These are phyloP conservation scores for Haemorhous mexicanus DNA, from an alignment of 2,113 vertebrate species.

Conservation along the genomic window DNA sequence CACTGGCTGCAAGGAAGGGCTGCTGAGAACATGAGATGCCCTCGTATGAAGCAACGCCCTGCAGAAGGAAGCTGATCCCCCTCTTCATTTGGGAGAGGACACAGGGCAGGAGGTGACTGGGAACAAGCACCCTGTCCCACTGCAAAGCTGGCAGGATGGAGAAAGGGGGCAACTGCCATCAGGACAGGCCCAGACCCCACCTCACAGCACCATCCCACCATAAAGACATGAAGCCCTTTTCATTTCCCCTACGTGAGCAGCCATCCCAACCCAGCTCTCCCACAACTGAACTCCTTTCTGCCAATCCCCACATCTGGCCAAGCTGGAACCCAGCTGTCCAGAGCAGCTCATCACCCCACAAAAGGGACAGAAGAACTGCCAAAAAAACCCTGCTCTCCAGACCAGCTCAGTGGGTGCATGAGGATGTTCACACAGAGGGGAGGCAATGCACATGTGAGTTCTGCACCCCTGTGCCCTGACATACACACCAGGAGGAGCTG, in stretches of 20 bases:
- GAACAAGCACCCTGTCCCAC: neutral
- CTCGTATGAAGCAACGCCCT: neutral
- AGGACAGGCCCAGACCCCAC: neutral
- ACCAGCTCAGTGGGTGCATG: neutral
- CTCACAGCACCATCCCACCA: neutral
- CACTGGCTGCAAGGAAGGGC: neutral
- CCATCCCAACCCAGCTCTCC: neutral
- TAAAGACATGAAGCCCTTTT: neutral
- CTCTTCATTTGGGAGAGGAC: neutral
- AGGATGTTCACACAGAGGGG: neutral
- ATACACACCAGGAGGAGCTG: neutral
- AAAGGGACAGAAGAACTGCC: neutral
- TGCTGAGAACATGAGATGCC: neutral
- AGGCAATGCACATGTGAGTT: neutral
- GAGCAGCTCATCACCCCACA: neutral
- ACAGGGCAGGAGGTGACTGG: fast-evolving
- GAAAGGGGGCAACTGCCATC: neutral
- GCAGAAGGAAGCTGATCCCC: neutral
- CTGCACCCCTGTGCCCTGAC: neutral
- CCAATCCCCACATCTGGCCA: neutral
- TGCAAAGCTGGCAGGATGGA: neutral
- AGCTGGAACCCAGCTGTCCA: neutral
- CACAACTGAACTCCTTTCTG: neutral
- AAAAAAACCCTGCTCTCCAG: neutral
- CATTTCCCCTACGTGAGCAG: neutral